Conservation (phyloP, 2,888 invertebrate species). For the Tetragnatha montana region DNA sequence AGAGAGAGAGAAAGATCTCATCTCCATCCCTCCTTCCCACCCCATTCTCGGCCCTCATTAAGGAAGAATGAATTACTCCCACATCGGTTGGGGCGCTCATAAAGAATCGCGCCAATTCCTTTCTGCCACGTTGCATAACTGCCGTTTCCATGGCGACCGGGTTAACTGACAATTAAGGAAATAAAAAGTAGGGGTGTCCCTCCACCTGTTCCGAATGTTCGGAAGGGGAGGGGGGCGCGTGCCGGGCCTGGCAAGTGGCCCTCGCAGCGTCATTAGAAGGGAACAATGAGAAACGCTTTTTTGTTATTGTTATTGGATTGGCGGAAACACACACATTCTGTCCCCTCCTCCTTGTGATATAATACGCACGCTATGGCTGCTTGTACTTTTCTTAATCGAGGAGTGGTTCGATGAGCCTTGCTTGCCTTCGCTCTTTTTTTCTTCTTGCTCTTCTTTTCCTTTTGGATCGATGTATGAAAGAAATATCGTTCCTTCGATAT, state of each 20-base stretch:
- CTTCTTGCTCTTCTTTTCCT: background rate
- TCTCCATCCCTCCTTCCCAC: no score
- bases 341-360: no score
- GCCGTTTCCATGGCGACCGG: constrained; percentile 68
- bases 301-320: no score
- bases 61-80: background rate
- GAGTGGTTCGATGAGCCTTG: constrained; percentile 25
- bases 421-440: background rate
- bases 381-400: constrained; percentile 66
- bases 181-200: constrained; percentile 62
- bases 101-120: constrained; percentile 64
- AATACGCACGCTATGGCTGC: background rate
- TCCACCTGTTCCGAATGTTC: constrained; percentile 49
- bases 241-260: constrained; percentile 18
- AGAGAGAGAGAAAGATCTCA: no score
- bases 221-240: background rate
- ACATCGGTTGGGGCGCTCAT: constrained; percentile 58
- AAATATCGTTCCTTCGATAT: background rate
- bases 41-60: no score
- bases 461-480: background rate
- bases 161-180: constrained; percentile 71
- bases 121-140: constrained; percentile 71
- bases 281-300: constrained; percentile 10
- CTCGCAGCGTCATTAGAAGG: constrained; percentile 61
- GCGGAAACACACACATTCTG: no score